Evolutionary conservation across 2,797 vertebrate genomes (phyloP), one percentile per base, ranked within the genome.

Genomic region (Amphiprion clarkii): DNA sequence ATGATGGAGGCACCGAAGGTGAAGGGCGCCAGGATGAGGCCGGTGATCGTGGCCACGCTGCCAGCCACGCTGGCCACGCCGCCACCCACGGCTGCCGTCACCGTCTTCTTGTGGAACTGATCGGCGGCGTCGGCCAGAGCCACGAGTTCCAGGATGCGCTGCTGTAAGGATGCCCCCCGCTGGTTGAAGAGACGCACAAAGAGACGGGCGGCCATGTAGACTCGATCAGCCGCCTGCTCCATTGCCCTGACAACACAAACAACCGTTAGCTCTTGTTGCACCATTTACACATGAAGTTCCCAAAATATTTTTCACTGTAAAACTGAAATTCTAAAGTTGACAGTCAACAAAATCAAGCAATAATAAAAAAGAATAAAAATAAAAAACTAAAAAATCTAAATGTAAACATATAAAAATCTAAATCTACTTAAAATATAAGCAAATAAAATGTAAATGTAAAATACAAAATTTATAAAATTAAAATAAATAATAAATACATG

Each of bases 1-100:
- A 95, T 93, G 25, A 95, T 76, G 0, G 93, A 95, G 0, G 90
- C 89, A 0, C 94, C 94, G 0, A 94, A 87, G 0, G 93, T 94
- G 76, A 94, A 85, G 0, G 94, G 94, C 0, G 92, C 83, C 59
- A 95, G 86, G 12, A 88, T 82, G 67, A 95, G 89, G 0, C 93
- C 94, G 0, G 91, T 90, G 61, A 95, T 83, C 2, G 94, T 92
- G 6, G 93, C 81, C 19, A 94, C 8, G 54, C 94, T 94, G 57
- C 93, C 94, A 0, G 58, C 78, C 0, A 91, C 88, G 3, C 94
- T 92, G 76, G 92, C 88, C 57, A 93, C 90, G 0, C 94, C 94
- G 13, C 94, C 94, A 0, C 93, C 92, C 52, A 95, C 89, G 0
- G 91, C 92, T 0, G 92, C 89, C 0, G 36, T 1, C 36, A 89